Evolutionary conservation across 2,888 invertebrate species (phyloP), one percentile per base, ranked within the genome.

Genomic region (Cyaniris semiargus): DNA sequence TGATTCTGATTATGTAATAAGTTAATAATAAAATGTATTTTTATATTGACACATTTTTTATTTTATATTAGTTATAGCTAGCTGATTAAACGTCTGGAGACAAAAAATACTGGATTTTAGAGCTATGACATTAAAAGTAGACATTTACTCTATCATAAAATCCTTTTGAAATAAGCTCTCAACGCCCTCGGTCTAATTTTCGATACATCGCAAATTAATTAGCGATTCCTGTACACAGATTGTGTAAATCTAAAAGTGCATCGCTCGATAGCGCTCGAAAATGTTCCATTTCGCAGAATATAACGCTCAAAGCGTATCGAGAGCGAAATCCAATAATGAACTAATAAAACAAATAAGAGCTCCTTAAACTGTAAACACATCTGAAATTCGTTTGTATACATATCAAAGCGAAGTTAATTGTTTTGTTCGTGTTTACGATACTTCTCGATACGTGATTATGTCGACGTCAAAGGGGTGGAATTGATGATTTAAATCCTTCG

Each of bases 301-400:
- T 66, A 66, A 31, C 66, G 66, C 15, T 66, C 66, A 27, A 31
- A 66, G 15, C 66, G 31, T 27, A 66, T 66, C 27, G 27, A 31
- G 27, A 66, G 66, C 27, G 6, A 66, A 66, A 31, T 31, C 66
- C 27, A 66, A 27, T 66, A 66, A 66, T 66, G 66, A 66, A 31
- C 66, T 66, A 66, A 66, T 66, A 66, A 66, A 66, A 31, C 31
- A 66, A 66, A 66, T 66, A 66, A 66, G 60, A 60, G 27, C 15
- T 27, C 15, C 27, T 66, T 66, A 66, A 27, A 66, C 66, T 66
- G 66, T 31, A 66, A 66, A 66, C 66, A 66, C 18, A 66, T 66
- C 18, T 31, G 27, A 66, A 66, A 66, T 31, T 27, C 18, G 18
- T 31, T 66, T 66, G 18, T 31, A n/a, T n/a, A 66, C 15, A 66